Conservation (phyloP, 2,113 vertebrate species). For the Mionectes macconnelli region DNA sequence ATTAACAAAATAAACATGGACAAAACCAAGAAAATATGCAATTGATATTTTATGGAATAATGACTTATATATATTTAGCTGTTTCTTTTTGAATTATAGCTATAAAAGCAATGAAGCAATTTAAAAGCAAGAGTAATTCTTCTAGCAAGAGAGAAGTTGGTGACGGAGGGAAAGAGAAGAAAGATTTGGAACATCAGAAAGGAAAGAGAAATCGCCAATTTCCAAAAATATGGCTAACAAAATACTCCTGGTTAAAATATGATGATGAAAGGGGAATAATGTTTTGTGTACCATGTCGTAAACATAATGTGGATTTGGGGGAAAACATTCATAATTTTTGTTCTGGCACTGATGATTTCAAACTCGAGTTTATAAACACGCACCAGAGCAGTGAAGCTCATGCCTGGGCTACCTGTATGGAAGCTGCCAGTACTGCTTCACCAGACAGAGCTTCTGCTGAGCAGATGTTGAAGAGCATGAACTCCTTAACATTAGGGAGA, state of each 20-base stretch:
- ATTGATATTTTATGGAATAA: neutral
- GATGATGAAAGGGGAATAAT: slow-evolving; percentile 64
- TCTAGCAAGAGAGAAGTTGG: slow-evolving; percentile 4
- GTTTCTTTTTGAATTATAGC: slow-evolving; percentile 63
- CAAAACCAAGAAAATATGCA: neutral
- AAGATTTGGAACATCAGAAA: slow-evolving; percentile 10
- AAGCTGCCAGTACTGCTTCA: slow-evolving; percentile 48
- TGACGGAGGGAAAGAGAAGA: slow-evolving; percentile 13
- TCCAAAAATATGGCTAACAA: slow-evolving; percentile 72
- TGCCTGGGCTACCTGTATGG: slow-evolving; percentile 65
- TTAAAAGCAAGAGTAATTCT: slow-evolving; percentile 63
- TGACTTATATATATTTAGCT: neutral
- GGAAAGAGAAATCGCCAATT: slow-evolving; percentile 59
- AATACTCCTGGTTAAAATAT: slow-evolving; percentile 73
- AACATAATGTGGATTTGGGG: slow-evolving; percentile 63
- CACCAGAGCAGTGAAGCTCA: slow-evolving; percentile 72
- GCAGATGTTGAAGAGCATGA: slow-evolving; percentile 54
- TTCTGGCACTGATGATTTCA: slow-evolving; percentile 70
- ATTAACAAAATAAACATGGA: neutral
- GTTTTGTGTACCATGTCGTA: slow-evolving; percentile 70
- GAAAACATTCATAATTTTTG: slow-evolving; percentile 63
- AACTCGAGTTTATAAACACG: slow-evolving; percentile 59
- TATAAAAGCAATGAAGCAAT: slow-evolving; percentile 66
- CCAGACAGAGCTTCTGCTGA: neutral
- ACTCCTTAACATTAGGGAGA: slow-evolving; percentile 51